Evolutionary conservation across 2,888 invertebrate genomes (phyloP).

Genomic region (Galerucella pusilla): DNA sequence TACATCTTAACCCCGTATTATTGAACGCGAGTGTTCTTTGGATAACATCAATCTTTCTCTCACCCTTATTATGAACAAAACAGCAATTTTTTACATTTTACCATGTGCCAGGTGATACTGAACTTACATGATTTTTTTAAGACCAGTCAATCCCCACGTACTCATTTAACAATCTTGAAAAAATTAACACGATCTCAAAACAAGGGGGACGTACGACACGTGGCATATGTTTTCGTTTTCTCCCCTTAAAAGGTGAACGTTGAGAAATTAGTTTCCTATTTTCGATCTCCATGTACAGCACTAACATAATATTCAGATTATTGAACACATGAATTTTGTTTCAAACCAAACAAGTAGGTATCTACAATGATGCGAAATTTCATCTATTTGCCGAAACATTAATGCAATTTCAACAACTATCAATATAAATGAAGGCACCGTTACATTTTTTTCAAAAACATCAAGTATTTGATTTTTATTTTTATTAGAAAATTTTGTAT

Average conservation of each 20-base stretch:
- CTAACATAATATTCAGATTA: not conserved
- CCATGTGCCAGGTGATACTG: not conserved
- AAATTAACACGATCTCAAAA: constrained; percentile 18
- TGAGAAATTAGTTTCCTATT: constrained; percentile 7
- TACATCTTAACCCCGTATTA: not conserved
- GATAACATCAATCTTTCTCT: not conserved
- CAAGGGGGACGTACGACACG: constrained; percentile 12
- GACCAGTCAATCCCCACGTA: constrained; percentile 6
- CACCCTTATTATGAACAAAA: not conserved
- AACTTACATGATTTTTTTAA: constrained; percentile 5
- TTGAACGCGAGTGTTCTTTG: not conserved
- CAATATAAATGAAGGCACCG: too few species aligned
- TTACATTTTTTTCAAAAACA: too few species aligned
- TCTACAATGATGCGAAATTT: too few species aligned
- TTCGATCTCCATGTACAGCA: not conserved
- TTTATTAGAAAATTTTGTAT: too few species aligned
- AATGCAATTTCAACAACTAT: too few species aligned
- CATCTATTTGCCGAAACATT: too few species aligned
- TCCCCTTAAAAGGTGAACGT: constrained; percentile 20
- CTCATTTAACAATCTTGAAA: constrained; percentile 21
- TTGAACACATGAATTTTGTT: not conserved
- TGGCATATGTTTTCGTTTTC: constrained; percentile 12
- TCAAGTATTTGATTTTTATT: too few species aligned
- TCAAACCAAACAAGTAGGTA: too few species aligned
- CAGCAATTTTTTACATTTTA: not conserved